A percentile compares a stretch with the other conserved stretches of the same genome.
phyloP scores from a whole-genome alignment of 2,113 vertebrate genomes.

The Poecile atricapillus region DNA sequence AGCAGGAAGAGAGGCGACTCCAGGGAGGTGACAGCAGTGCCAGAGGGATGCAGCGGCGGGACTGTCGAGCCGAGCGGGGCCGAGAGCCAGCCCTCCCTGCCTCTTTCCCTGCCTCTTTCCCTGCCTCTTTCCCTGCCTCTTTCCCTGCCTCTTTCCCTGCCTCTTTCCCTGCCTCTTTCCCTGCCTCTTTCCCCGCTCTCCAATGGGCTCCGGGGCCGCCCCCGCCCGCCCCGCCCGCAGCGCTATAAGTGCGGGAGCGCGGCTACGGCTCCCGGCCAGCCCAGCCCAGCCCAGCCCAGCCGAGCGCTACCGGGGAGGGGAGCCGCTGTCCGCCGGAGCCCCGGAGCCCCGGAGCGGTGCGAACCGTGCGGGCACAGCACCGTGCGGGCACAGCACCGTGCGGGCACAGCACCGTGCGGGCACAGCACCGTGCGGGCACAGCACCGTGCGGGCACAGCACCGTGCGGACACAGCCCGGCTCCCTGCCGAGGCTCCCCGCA shows the following conservation, averaged over 20 bases:
- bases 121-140: neutral
- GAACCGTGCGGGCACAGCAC: neutral
- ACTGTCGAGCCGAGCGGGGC: neutral
- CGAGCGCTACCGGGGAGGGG: fast-evolving
- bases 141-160: neutral
- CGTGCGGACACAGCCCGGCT: too few relatives aligned
- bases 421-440: neutral
- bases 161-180: neutral
- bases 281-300: neutral
- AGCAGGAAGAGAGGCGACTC: neutral
- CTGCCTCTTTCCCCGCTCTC: neutral
- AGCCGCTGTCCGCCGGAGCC: neutral
- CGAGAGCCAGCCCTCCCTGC: fast-evolving
- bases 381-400: too few relatives aligned
- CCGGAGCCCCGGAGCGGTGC: neutral
- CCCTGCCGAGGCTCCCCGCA: neutral
- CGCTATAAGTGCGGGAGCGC: neutral
- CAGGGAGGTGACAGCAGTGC: fast-evolving
- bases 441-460: too few relatives aligned
- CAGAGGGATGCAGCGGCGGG: fast-evolving
- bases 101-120: neutral
- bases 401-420: neutral
- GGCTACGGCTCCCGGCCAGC: fast-evolving
- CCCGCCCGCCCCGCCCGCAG: neutral
- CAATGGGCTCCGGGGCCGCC: neutral